Evolutionary conservation across 2,888 invertebrate genomes (phyloP), one percentile per base, ranked within the genome.

Genomic region (Cyclophora albipunctata): DNA sequence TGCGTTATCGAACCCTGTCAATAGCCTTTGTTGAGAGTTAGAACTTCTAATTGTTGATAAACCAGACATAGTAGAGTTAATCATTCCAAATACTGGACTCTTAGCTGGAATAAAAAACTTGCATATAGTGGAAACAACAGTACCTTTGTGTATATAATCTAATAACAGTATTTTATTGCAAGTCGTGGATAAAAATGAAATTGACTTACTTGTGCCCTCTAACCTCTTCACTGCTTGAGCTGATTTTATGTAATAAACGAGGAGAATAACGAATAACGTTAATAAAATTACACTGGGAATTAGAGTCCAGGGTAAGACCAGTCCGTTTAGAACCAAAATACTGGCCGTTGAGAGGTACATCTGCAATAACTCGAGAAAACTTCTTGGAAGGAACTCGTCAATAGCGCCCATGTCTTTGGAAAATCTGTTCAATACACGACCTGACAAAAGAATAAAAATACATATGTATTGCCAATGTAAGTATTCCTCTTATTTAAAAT

Each of bases 361-460:
- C 70, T 92, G 92, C 20, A 90, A 73, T 0, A 92, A 90, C 67
- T 93, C 93, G 46, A 94, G 71, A 45, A 91, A 78, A 34, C 91
- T 91, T 55, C 92, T 91, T 0, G 94, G 94, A 5, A 95, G 73
- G 37, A 93, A 74, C 64, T 95, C 95, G 63, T 95, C 95, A 70
- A 95, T 91, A 0, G 92, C 91, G 1, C 95, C 95, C 68, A 95
- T 91, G 68, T 96, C 96, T 71, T 96, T 96, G 1, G 96, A 93
- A 68, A 96, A 96, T 57, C 96, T 85, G 71, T 94, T 94, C 3
- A 95, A 76, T 42, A 95, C 91, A 44, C 91, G 82, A 52, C 91
- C 91, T 84, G 63, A 44, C 49, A 48, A 49, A 46, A 45, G 42
- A 42, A 40, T 43, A 34, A 1, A 20, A 20, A 20, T 20, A n/a